A percentile compares a stretch with the other conserved stretches of the same genome.
These are phyloP conservation scores for Macrocentrus cingulum DNA, from an alignment of 1,140 invertebrate genomes.

Conservation along the genomic window DNA sequence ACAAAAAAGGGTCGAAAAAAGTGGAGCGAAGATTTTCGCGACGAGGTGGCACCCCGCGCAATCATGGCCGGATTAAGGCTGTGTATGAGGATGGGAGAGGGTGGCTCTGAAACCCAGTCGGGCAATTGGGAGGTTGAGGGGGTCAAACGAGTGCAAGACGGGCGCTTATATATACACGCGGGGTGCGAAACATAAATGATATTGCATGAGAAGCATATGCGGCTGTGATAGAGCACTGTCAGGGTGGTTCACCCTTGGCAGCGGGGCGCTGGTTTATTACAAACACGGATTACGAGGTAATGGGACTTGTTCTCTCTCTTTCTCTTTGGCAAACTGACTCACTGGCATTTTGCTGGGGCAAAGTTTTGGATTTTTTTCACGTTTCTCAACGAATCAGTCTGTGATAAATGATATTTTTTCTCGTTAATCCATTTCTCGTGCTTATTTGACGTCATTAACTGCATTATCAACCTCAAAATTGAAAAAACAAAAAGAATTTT, in stretches of 20 bases:
- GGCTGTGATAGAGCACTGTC: slow-evolving; percentile 40
- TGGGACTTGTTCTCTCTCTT: slow-evolving; percentile 44
- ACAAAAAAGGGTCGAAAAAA: slow-evolving; percentile 27
- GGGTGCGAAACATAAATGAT: slow-evolving; percentile 56
- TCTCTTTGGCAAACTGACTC: slow-evolving; percentile 35
- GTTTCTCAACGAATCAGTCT: background rate
- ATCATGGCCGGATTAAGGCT: slow-evolving; percentile 52
- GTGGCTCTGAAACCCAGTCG: too few species aligned
- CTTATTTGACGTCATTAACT: too few species aligned
- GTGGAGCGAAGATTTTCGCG: slow-evolving; percentile 30
- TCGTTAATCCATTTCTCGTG: too few species aligned
- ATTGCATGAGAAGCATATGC: slow-evolving; percentile 58
- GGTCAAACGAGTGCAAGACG: slow-evolving; percentile 29
- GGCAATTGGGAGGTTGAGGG: slow-evolving; percentile 12
- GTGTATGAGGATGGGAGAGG: slow-evolving; percentile 45
- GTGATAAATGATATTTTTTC: too few species aligned
- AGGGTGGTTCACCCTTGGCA: slow-evolving; percentile 34
- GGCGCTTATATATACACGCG: slow-evolving; percentile 24
- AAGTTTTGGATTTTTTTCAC: slow-evolving; percentile 4
- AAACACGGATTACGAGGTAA: slow-evolving; percentile 59
- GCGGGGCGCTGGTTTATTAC: slow-evolving; percentile 57
- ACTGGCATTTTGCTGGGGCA: background rate
- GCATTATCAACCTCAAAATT: too few species aligned
- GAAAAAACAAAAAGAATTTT: too few species aligned
- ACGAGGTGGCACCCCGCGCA: slow-evolving; percentile 34